Evolutionary conservation across 2,113 vertebrate species (phyloP), one percentile per base, ranked within the genome.

Genomic region (Myiozetetes cayanensis): DNA sequence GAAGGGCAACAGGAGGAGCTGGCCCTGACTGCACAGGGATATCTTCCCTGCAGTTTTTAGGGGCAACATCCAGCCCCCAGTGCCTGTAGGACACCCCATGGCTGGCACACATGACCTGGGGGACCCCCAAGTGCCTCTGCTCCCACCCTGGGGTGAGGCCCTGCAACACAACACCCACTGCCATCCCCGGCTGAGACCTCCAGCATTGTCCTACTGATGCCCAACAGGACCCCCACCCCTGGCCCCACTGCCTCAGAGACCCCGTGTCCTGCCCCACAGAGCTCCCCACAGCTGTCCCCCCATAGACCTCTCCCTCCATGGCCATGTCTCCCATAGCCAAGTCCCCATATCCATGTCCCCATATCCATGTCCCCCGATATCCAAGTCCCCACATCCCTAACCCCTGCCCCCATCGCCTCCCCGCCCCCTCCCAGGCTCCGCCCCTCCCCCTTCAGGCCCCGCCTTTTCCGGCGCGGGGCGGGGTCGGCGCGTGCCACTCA

Each of bases 51-150:
- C 1, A 6, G 41, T 14, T 61, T 43, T 41, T 2, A 22, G 55
- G 33, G 55, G 8, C 14, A 50, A 21, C 1, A 2, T 4, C 25
- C 6, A 10, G 41, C 33, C 35, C 20, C 47, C 14, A 3, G 28
- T 4, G 5, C 39, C 70, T 23, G 67, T 43, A 35, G 50, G 35
- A 66, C 41, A 33, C 6, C 20, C 62, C 17, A 1, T 1, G 12
- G 33, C 8, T 31, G 16, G 23, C 47, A 24, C 25, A 3, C 14
- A 2, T 4, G 9, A 27, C 39, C 17, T 2, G n/a, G 4, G 35
- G 33, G 2, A 12, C 10, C 8, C 19, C 19, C 1, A 2, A 3
- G 4, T 17, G 22, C 30, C 74, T 2, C 12, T 0, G 6, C 44
- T 63, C 53, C 25, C 9, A 5, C 7, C 5, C 35, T n/a, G 62